Base-by-base conservation (phyloP, 1,140 invertebrate species). In the Aphelenchoides besseyi region DNA sequence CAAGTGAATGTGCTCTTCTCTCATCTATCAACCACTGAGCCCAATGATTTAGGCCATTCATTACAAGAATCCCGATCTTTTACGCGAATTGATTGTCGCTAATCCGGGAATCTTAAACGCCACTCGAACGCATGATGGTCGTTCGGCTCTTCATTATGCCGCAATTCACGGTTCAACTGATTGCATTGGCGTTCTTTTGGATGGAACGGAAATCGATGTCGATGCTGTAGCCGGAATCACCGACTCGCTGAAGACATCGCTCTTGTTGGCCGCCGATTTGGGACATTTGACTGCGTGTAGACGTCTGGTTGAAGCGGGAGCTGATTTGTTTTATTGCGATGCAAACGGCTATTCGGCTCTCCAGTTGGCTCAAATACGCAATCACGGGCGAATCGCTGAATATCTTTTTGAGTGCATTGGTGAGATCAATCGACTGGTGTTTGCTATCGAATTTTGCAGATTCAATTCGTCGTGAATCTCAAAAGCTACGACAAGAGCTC, bases 241-340 rank as follows among this genome's bases (percentile, higher is more conserved):
- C 16, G 74, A 79, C 37, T 66, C 57, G 2, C 37, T 80, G 29
- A 77, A 92, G 87, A 92, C 91, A 28, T 88, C 92, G 0, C 84
- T 94, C 1, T 92, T 94, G 85, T 87, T 92, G 18, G 90, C 91
- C 69, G 89, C 91, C 2, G 91, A 93, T 80, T 89, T 91, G 82
- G 92, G 92, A 0, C 89, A 92, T 82, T 85, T 87, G 3, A 88
- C 88, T 32, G 92, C 92, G 81, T 87, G 92, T 0, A 85, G 87
- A 36, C 85, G 89, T 16, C 85, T 94, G 1, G 79, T 93, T 28
- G 86, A 89, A 69, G 88, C 89, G 68, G 89, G 90, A 55, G 91
- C 91, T 0, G 88, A 90, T 79, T 81, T 92, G 12, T 79, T 87
- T 26, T 84, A 89, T 0, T 82, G 87, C 59, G 91, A 93, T 84